These are phyloP conservation scores for Ailuropoda melanoleuca DNA, from an alignment of 2,113 vertebrate species.

Conservation along the genomic window DNA sequence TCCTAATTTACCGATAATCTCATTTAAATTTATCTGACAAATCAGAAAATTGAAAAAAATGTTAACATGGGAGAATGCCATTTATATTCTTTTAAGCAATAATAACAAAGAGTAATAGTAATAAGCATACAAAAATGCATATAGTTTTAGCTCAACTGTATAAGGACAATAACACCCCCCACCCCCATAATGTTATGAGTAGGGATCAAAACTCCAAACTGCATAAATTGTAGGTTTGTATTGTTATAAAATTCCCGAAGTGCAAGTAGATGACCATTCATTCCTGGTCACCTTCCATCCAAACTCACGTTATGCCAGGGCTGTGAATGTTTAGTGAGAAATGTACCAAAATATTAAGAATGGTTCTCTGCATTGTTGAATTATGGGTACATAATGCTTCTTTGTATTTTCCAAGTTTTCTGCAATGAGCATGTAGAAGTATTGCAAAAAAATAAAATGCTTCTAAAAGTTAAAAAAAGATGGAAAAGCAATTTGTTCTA, in stretches of 20 bases:
- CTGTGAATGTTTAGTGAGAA: not conserved
- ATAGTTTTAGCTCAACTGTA: not conserved
- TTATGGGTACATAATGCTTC: not conserved
- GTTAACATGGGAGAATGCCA: not conserved
- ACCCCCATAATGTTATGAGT: not conserved
- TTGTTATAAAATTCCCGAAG: not conserved
- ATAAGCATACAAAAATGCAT: not conserved
- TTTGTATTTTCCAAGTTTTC: not conserved
- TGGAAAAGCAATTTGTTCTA: not conserved
- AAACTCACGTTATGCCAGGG: not conserved
- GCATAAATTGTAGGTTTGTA: not conserved
- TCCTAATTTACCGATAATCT: not conserved
- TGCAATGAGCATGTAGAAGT: not conserved
- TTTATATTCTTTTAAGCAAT: not conserved
- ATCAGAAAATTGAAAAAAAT: not conserved
- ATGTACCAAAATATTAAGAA: not conserved
- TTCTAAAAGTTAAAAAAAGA: not conserved
- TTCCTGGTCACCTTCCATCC: not conserved
- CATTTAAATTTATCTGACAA: slow-evolving; percentile 18
- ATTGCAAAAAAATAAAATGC: not conserved
- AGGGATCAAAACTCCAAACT: not conserved
- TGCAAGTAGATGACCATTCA: too few species aligned
- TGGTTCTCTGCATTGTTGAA: not conserved
- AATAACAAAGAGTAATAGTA: not conserved
- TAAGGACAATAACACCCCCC: not conserved